Base-by-base conservation (phyloP, 2,113 vertebrate species). In the Meriones unguiculatus region DNA sequence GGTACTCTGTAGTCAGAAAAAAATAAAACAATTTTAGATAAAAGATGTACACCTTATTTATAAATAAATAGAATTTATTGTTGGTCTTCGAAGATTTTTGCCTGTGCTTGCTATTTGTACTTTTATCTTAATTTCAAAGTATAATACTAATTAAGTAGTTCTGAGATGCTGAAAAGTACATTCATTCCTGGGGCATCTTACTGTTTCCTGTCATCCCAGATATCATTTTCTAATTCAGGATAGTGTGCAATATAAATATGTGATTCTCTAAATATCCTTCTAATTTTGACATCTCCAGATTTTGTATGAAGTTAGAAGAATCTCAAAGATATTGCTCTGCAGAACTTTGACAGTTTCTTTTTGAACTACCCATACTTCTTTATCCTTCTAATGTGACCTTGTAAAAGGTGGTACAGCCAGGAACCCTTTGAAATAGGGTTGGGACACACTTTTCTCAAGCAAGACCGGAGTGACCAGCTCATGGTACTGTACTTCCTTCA, bases 211-310 rank as follows among this genome's bases (percentile, higher is more conserved):
- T 18, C 15, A 35, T 17, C 20, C 25, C 1, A 77, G n/a, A 10
- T 15, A 75, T 70, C 32, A 91, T 78, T 94, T 96, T 76, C 75
- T 85, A 84, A 75, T 72, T 77, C 6, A 35, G 75, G 64, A 95
- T 76, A 85, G 2, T 20, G 17, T 91, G 41, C 12, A 35, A 84
- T 75, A n/a, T 7, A 75, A 41, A 15, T 59, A 62, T 30, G n/a
- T 25, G 17, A 89, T 59, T 86, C 5, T 84, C 70, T 92, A 84
- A 50, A n/a, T 12, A 57, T 50, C 10, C 18, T 90, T 93, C 65
- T 46, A 30, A 64, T 73, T 57, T 93, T 93, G 38, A 65, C 46
- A 78, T 73, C 8, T 12, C 9, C 46, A 81, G 5, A 62, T 93
- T 95, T 62, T 90, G 0, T 38, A 62, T 84, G 41, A 87, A 94